Evolutionary conservation across 2,888 invertebrate species (phyloP).

Genomic region (Pachydiplax longipennis): DNA sequence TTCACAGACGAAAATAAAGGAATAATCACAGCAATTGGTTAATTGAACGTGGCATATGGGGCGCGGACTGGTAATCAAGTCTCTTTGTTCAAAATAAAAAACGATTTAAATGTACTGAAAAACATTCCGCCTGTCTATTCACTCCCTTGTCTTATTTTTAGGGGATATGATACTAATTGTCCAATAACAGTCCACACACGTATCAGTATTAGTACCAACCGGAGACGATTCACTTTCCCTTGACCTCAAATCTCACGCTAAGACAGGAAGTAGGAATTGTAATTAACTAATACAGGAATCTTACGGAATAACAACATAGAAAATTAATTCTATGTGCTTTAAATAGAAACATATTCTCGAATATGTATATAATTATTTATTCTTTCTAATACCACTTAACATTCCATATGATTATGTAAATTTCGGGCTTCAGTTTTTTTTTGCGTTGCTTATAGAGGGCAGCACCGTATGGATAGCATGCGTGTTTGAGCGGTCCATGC

Average conservation of each 20-base stretch:
- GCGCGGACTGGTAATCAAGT: background rate
- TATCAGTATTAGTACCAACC: background rate
- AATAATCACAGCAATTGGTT: background rate
- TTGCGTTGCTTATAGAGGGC: background rate
- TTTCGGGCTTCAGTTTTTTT: background rate
- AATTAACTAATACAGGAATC: too few species aligned
- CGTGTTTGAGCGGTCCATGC: background rate
- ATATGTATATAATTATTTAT: too few species aligned
- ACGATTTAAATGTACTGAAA: background rate
- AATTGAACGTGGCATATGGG: background rate
- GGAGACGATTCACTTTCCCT: background rate
- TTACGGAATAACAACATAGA: background rate
- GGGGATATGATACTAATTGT: background rate
- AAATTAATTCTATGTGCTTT: background rate
- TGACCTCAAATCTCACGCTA: background rate
- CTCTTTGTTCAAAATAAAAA: background rate
- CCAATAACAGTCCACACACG: background rate
- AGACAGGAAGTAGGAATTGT: background rate
- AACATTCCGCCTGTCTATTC: background rate
- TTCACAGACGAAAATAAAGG: background rate
- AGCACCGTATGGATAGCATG: background rate
- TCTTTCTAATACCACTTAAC: background rate
- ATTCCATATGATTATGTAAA: background rate
- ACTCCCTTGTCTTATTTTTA: background rate
- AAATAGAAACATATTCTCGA: too few species aligned